These are phyloP conservation scores for Spilarctia lutea DNA, from an alignment of 2,888 invertebrate species.

Conservation along the genomic window DNA sequence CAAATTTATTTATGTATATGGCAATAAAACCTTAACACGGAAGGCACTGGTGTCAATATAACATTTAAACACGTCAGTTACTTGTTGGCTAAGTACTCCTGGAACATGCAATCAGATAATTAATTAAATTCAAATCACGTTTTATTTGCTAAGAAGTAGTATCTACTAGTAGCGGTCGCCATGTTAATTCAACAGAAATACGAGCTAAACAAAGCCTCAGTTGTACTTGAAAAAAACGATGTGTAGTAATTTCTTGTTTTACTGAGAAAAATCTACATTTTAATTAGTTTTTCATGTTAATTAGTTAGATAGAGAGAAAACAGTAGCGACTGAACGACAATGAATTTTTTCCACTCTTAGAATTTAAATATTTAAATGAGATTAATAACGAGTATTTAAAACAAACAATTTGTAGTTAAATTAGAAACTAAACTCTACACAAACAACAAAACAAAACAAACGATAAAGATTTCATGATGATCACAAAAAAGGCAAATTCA, in stretches of 20 bases:
- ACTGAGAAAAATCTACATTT: neutral
- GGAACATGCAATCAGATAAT: conserved; percentile 11
- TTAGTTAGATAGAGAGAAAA: neutral
- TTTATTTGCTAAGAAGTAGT: conserved; percentile 10
- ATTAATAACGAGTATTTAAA: too few species aligned
- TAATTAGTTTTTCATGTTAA: neutral
- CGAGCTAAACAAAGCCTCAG: neutral
- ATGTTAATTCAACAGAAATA: conserved; percentile 13
- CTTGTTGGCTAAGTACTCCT: conserved; percentile 2
- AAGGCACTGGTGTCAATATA: neutral
- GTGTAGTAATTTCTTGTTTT: conserved; percentile 3
- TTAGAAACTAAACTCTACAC: too few species aligned
- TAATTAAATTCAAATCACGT: conserved; percentile 15
- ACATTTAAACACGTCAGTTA: neutral
- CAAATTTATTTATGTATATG: neutral
- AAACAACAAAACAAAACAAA: too few species aligned
- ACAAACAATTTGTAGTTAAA: too few species aligned
- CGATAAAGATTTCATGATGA: too few species aligned
- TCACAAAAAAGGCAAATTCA: too few species aligned
- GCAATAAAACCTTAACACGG: neutral
- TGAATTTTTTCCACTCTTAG: too few species aligned
- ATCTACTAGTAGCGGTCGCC: conserved; percentile 1
- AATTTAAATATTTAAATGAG: too few species aligned
- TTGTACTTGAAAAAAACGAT: neutral
- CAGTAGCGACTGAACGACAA: neutral